Evolutionary conservation across 2,888 invertebrate species (phyloP).

Genomic region (Lumbricus terrestris): DNA sequence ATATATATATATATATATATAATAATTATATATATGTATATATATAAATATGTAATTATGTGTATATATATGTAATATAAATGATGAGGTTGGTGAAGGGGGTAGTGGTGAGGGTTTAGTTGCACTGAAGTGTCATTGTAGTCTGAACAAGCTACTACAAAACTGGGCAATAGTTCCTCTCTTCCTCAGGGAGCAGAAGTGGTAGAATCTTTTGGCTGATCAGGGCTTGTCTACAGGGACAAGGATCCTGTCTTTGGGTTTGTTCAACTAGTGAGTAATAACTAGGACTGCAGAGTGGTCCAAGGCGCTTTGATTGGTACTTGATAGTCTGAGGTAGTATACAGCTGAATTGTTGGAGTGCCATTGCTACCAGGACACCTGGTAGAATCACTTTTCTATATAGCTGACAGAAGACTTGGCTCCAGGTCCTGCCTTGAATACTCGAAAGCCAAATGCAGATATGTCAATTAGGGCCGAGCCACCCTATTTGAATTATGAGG

Average conservation of each 20-base stretch:
- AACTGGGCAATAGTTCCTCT: too few relatives aligned
- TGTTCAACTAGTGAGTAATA: not conserved
- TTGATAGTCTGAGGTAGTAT: not conserved
- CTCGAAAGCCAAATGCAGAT: not conserved
- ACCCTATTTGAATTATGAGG: not conserved
- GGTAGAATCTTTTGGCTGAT: not conserved
- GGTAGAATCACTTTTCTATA: too few relatives aligned
- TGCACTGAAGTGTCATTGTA: not conserved
- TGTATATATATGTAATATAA: too few relatives aligned
- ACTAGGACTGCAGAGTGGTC: not conserved
- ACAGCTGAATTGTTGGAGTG: not conserved
- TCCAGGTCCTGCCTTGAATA: not conserved
- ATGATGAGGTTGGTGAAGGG: not conserved
- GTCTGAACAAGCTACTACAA: not conserved
- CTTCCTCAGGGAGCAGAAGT: not conserved
- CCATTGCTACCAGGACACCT: too few relatives aligned
- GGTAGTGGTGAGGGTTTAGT: not conserved
- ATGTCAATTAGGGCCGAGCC: not conserved
- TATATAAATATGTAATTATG: too few relatives aligned
- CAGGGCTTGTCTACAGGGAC: not conserved
- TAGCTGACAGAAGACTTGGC: too few relatives aligned
- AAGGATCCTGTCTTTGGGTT: not conserved
- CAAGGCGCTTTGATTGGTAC: not conserved
- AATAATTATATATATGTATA: too few relatives aligned
- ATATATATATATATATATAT: too few relatives aligned